Evolutionary conservation across 2,113 vertebrate species (phyloP), one percentile per base, ranked within the genome.

Genomic region (Deroptyus accipitrinus): DNA sequence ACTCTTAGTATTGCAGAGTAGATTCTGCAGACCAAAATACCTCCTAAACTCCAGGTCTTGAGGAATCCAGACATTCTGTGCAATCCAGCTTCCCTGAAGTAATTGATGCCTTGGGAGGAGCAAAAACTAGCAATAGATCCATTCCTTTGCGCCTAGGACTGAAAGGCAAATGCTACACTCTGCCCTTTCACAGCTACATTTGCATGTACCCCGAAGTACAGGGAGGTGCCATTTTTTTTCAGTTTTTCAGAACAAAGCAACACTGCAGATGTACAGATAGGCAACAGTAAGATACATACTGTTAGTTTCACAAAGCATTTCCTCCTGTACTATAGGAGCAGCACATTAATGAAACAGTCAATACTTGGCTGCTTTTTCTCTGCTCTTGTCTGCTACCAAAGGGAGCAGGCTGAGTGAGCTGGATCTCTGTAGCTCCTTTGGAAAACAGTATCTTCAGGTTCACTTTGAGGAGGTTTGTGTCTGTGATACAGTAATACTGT

Each of bases 401-500:
- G 97, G 97, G 98, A 97, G 96, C 96, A 94, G 97, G 76, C 97
- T 97, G 96, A 97, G 92, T 96, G 97, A 97, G 90, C 93, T 63
- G 88, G 91, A 94, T 95, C 82, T 98, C 97, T 72, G 31, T 94
- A 98, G 89, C 72, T 98, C 92, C 97, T 98, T 95, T 95, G 94
- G 96, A 97, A 97, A 97, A 84, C 90, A 77, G 13, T 73, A 94
- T 93, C 85, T 90, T 88, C 90, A 94, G 74, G 44, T 33, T 96
- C 77, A 57, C 86, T 97, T 94, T 95, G 88, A 97, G 96, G 95
- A 95, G 82, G 95, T 97, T 97, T 97, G 94, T 97, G 97, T 77
- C 92, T 96, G 95, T 97, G 97, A 97, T 97, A 95, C 81, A 48
- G 63, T 41, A 80, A 88, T 77, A 64, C 80, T 92, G 64, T 89